Conservation (phyloP, 2,888 invertebrate genomes). For the Dione juno region DNA sequence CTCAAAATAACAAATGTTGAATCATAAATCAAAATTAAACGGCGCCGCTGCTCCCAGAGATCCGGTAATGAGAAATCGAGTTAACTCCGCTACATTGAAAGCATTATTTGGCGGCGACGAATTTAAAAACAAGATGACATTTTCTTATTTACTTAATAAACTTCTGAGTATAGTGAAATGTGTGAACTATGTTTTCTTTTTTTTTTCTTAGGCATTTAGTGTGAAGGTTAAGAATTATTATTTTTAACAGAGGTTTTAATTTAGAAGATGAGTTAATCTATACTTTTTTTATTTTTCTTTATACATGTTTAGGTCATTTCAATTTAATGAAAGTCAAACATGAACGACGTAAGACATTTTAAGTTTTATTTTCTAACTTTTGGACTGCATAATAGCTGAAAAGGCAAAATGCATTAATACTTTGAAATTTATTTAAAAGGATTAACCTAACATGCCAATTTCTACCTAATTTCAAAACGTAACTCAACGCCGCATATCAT, state of each 20-base stretch:
- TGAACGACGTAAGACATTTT: too few relatives aligned
- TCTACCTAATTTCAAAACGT: background rate
- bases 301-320: too few relatives aligned
- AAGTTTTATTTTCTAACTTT: too few relatives aligned
- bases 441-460: background rate
- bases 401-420: too few relatives aligned
- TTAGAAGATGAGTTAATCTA: too few relatives aligned
- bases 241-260: too few relatives aligned
- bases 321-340: too few relatives aligned
- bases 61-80: slow-evolving; percentile 47
- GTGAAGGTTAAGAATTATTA: too few relatives aligned
- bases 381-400: too few relatives aligned
- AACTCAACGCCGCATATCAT: background rate
- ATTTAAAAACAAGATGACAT: slow-evolving; percentile 43
- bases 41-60: slow-evolving; percentile 20
- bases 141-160: slow-evolving; percentile 29
- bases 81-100: slow-evolving; percentile 48
- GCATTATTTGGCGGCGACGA: slow-evolving; percentile 44
- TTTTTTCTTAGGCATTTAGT: background rate
- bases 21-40: slow-evolving; percentile 15
- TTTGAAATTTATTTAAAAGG: too few relatives aligned
- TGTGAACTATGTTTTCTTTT: background rate
- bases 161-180: background rate
- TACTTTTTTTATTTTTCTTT: too few relatives aligned
- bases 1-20: slow-evolving; percentile 1